Evolutionary conservation across 2,888 invertebrate genomes (phyloP).

Genomic region (Scrobipalpa atriplicella): DNA sequence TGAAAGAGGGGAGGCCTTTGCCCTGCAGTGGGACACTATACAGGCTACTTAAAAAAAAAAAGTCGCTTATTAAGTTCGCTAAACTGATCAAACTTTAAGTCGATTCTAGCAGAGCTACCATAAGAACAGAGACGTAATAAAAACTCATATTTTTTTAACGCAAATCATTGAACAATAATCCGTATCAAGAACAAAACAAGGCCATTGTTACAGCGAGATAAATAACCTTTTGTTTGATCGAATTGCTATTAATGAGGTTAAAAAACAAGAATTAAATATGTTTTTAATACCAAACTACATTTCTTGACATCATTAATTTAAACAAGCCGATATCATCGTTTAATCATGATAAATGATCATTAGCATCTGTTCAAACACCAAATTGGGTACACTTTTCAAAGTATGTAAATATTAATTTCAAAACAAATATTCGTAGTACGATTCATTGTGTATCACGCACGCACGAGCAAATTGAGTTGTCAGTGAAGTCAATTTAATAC

Average conservation of each 20-base stretch:
- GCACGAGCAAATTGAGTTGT: neutral
- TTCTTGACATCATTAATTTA: neutral
- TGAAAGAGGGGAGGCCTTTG: no score
- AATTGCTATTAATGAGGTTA: no score
- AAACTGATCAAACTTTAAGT: no score
- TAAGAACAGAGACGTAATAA: no score
- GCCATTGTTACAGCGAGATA: neutral
- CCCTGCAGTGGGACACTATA: no score
- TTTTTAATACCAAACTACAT: neutral
- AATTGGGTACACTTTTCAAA: neutral
- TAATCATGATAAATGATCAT: neutral
- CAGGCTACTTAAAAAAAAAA: no score
- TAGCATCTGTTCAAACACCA: neutral
- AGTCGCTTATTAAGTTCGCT: no score
- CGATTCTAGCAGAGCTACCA: no score
- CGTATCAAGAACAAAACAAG: neutral
- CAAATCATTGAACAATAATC: neutral
- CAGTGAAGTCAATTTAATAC: no score
- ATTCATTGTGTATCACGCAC: no score
- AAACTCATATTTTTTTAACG: no score
- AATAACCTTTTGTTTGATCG: no score
- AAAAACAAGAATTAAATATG: neutral
- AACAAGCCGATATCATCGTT: neutral
- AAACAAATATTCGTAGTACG: neutral
- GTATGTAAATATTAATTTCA: neutral